Base-by-base conservation (phyloP, 2,113 vertebrate genomes). In the Engystomops pustulosus region DNA sequence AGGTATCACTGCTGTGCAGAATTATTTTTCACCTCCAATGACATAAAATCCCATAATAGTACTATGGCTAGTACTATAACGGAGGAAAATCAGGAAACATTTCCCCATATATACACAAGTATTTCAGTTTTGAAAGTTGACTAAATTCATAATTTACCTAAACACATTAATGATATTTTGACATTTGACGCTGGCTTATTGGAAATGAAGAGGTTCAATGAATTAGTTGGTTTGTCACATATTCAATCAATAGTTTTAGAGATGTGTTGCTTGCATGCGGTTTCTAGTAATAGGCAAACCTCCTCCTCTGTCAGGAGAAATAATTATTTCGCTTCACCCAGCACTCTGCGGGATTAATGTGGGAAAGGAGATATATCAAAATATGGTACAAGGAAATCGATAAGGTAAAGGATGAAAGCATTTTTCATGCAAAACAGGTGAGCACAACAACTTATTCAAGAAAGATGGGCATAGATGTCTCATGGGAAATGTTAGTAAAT, bases 301-400 rank as follows among this genome's bases (percentile, higher is more conserved):
- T 80, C 78, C n/a, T n/a, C n/a, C 53, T 55, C 44, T 81, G 47
- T 81, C 30, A 81, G 34, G 14, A 81, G n/a, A 55, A 81, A 81
- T 71, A 81, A 81, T 81, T 81, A 81, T 81, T 81, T 69, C 44
- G 58, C 60, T 45, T 81, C 67, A 81, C 45, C 67, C 30, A 41
- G 44, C 44, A 80, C 79, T 49, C 79, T 80, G 67, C 30, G 79
- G 79, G 79, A 81, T 81, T 81, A 53, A 45, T 81, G 65, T 81
- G 67, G 67, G 79, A 81, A 81, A 53, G 67, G 34, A 81, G 79
- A 81, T 81, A 81, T 38, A 81, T 81, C 79, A 81, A 81, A 81
- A 81, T 81, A 47, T 81, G 47, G 79, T 71, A 81, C 30, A 71
- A 55, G 62, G 30, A 71, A 81, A 81, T 81, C 79, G 69, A 81